phyloP scores from a whole-genome alignment of 1,140 invertebrate species.

The Macrobrachium rosenbergii region DNA sequence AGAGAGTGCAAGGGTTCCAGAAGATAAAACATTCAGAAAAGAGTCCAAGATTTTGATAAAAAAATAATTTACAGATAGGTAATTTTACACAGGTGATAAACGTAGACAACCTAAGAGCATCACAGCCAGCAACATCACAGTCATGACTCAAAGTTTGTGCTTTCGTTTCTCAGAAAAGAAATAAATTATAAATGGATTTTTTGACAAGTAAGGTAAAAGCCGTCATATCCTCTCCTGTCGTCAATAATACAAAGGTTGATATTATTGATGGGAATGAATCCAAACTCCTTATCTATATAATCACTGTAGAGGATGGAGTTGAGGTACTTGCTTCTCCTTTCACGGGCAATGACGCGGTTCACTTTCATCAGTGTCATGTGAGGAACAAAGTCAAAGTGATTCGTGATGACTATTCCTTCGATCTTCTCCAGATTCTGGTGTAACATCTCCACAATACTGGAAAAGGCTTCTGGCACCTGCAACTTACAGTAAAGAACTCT shows the following conservation, averaged over 20 bases:
- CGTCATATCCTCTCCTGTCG: conserved; percentile 57
- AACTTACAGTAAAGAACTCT: conserved; percentile 65
- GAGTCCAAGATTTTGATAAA: no score
- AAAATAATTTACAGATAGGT: no score
- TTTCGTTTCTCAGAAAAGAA: background rate
- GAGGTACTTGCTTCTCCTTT: conserved; percentile 65
- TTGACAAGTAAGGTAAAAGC: conserved; percentile 65
- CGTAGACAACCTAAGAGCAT: background rate
- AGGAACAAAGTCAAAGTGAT: conserved; percentile 67
- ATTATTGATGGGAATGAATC: conserved; percentile 62
- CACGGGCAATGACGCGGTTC: conserved; percentile 55
- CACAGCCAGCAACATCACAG: background rate
- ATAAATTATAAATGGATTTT: conserved; percentile 35
- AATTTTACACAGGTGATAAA: no score
- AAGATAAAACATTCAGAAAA: no score
- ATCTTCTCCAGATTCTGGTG: conserved; percentile 30
- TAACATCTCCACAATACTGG: conserved; percentile 31
- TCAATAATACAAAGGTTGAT: conserved; percentile 66
- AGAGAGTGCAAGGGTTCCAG: no score
- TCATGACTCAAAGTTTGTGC: background rate
- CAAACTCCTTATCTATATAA: conserved; percentile 57
- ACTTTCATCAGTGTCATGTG: conserved; percentile 66
- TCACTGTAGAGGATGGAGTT: conserved; percentile 62
- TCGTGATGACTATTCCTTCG: conserved; percentile 61
- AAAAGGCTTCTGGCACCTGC: conserved; percentile 47